Conservation (phyloP, 2,797 vertebrate genomes). For the Nannoperca obscura region DNA sequence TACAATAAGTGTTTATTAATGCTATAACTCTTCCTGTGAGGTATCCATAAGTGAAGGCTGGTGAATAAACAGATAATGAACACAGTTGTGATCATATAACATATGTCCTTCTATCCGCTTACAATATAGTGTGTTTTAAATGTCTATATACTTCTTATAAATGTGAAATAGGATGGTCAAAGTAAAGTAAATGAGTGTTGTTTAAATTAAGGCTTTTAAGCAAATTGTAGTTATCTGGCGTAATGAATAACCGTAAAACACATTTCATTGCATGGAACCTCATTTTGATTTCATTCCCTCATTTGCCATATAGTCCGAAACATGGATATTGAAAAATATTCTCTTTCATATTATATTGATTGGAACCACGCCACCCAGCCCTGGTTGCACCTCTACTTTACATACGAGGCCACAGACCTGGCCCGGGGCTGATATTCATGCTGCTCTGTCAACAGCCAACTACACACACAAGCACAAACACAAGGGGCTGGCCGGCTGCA, state of each 20-base stretch:
- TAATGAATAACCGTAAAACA: neutral
- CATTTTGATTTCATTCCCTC: neutral
- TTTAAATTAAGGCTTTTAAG: too few species aligned
- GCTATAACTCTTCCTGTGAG: neutral
- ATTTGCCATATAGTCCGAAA: neutral
- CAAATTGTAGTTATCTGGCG: too few species aligned
- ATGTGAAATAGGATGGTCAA: neutral
- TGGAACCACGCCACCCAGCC: neutral
- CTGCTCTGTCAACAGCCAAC: slow-evolving; percentile 34
- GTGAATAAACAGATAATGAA: neutral
- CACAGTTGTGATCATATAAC: neutral
- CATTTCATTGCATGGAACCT: neutral
- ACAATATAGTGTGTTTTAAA: neutral
- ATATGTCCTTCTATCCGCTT: neutral
- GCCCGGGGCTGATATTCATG: slow-evolving; percentile 31
- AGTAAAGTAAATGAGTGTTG: neutral
- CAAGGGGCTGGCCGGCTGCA: slow-evolving; percentile 43
- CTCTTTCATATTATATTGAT: neutral
- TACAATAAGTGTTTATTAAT: neutral
- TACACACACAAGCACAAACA: slow-evolving; percentile 23
- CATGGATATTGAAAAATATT: neutral
- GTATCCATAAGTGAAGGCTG: neutral
- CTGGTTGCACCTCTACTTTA: slow-evolving; percentile 17
- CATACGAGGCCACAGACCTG: slow-evolving; percentile 18
- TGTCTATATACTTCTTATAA: neutral